Evolutionary conservation across 2,797 vertebrate genomes (phyloP).

Genomic region (Nyctalus aviator): DNA sequence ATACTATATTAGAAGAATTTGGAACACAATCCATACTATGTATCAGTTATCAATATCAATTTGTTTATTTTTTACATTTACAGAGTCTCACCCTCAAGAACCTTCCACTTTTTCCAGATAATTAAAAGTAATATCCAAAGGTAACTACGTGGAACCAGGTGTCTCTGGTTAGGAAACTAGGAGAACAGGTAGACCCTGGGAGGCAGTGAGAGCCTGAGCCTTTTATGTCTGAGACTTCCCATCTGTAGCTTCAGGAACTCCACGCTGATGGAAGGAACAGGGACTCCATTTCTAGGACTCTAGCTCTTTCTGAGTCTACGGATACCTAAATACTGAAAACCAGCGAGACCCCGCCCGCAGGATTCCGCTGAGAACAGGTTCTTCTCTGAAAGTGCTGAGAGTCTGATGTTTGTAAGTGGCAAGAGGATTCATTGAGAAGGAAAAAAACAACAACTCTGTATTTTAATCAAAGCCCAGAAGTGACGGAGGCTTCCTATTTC

Average conservation of each 20-base stretch:
- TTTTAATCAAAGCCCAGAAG: neutral
- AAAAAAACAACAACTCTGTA: neutral
- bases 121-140: neutral
- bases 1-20: neutral
- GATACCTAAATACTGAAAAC: neutral
- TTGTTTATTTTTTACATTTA: conserved; percentile 6
- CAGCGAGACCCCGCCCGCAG: neutral
- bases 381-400: neutral
- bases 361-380: neutral
- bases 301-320: neutral
- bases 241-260: neutral
- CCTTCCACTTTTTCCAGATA: neutral
- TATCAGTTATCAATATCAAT: neutral
- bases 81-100: neutral
- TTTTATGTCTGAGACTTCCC: neutral
- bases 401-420: neutral
- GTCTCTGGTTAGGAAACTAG: neutral
- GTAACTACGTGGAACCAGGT: neutral
- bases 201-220: neutral
- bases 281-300: neutral
- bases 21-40: neutral
- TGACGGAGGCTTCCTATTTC: neutral
- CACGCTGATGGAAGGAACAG: neutral
- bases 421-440: neutral
- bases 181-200: neutral